phyloP scores from a whole-genome alignment of 2,113 vertebrate genomes.

The Zosterops borbonicus region DNA sequence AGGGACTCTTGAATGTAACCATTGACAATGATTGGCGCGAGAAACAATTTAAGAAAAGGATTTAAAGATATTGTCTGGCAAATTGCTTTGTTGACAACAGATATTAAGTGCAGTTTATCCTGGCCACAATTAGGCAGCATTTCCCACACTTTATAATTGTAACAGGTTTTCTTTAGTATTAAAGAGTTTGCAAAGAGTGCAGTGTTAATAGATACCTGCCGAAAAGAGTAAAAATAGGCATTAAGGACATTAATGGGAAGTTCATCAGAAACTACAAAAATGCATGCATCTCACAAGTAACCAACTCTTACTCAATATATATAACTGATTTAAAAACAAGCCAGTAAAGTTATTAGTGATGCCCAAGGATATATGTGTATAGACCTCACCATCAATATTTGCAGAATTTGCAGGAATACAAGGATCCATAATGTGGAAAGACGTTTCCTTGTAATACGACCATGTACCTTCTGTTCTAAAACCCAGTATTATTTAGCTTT shows the following conservation, averaged over 20 bases:
- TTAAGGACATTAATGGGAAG: background rate
- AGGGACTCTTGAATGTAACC: background rate
- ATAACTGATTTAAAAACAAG: background rate
- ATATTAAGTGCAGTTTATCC: slow-evolving; percentile 60
- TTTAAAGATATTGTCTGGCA: slow-evolving; percentile 1
- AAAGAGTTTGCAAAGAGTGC: slow-evolving; percentile 2
- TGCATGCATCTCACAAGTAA: background rate
- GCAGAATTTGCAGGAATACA: background rate
- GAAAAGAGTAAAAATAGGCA: background rate
- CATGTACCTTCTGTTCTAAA: background rate
- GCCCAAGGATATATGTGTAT: background rate
- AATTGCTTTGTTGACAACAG: slow-evolving; percentile 52
- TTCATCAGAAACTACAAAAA: background rate
- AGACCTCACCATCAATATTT: background rate
- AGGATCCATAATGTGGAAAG: background rate
- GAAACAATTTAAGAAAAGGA: slow-evolving; percentile 40
- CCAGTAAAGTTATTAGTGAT: background rate
- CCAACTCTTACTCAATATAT: background rate
- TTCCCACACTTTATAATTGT: slow-evolving; percentile 26
- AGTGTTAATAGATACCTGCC: background rate
- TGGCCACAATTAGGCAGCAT: slow-evolving; percentile 23
- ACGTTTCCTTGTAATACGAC: background rate
- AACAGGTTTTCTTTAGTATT: background rate
- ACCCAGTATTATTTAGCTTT: background rate
- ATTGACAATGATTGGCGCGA: background rate